A percentile compares a stretch with the other conserved stretches of the same genome.
Conservation (phyloP, 2,113 vertebrate genomes). For the Spea multiplicata region DNA sequence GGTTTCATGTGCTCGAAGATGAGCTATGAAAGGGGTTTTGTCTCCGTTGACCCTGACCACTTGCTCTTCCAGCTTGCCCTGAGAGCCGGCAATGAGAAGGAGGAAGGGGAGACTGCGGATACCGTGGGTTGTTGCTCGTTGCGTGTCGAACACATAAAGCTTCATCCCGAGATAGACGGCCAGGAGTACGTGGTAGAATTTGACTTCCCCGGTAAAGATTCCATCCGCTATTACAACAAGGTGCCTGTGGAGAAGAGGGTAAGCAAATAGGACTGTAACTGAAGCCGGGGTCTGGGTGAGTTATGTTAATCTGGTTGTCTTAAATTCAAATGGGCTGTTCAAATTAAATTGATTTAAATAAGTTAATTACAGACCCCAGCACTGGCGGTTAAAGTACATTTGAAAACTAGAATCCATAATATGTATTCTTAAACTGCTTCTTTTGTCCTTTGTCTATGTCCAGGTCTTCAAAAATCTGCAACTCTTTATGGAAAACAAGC, state of each 20-base stretch:
- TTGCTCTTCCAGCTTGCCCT: slow-evolving; percentile 78
- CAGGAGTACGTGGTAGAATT: slow-evolving; percentile 96
- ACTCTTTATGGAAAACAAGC: slow-evolving; percentile 96
- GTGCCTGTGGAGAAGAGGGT: slow-evolving; percentile 96
- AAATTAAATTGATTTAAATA: too few species aligned
- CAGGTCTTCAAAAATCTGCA: slow-evolving; percentile 98
- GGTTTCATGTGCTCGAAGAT: not conserved
- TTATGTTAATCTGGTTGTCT: not conserved
- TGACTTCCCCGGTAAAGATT: slow-evolving; percentile 94
- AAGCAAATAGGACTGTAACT: not conserved
- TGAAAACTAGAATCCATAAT: too few species aligned
- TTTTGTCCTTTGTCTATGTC: slow-evolving; percentile 33
- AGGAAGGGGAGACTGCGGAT: slow-evolving; percentile 94
- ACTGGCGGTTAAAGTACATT: too few species aligned
- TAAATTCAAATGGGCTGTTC: not conserved
- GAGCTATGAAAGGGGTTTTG: not conserved
- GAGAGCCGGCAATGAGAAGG: slow-evolving; percentile 95
- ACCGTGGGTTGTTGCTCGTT: slow-evolving; percentile 94
- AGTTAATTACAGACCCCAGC: too few species aligned
- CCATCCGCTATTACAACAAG: slow-evolving; percentile 97
- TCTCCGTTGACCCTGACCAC: slow-evolving; percentile 13
- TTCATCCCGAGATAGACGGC: slow-evolving; percentile 85
- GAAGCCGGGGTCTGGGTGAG: not conserved
- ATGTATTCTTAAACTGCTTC: not conserved
- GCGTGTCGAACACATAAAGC: slow-evolving; percentile 90